phyloP scores from a whole-genome alignment of 2,888 invertebrate species.

The Timema cristinae region DNA sequence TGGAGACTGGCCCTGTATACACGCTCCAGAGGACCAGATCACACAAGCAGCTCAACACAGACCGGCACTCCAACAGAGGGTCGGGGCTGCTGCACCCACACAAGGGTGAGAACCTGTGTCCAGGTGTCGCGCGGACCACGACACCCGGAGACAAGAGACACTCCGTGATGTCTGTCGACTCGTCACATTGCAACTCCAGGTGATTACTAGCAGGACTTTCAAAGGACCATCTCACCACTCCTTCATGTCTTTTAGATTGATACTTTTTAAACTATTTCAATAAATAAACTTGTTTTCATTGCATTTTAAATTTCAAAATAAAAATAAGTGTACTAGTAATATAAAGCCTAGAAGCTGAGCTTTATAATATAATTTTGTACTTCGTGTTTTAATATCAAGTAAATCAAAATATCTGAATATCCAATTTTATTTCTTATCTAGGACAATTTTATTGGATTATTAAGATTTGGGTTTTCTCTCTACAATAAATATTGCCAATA shows the following conservation, averaged over 20 bases:
- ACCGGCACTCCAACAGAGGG: constrained; percentile 56
- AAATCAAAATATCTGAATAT: too few relatives aligned
- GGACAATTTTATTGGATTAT: too few relatives aligned
- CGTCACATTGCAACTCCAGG: constrained; percentile 40
- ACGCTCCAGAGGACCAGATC: constrained; percentile 65
- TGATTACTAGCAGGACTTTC: constrained; percentile 32
- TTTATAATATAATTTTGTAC: too few relatives aligned
- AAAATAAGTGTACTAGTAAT: too few relatives aligned
- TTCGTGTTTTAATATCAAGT: too few relatives aligned
- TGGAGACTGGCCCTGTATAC: constrained; percentile 52
- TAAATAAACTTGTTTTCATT: too few relatives aligned
- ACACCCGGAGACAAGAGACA: constrained; percentile 47
- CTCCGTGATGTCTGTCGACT: constrained; percentile 42
- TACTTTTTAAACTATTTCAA: too few relatives aligned
- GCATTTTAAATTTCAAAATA: too few relatives aligned
- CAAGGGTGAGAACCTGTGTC: constrained; percentile 38
- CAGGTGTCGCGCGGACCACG: constrained; percentile 41
- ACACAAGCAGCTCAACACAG: constrained; percentile 82
- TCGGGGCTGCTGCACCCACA: constrained; percentile 39
- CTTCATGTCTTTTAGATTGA: constrained; percentile 28
- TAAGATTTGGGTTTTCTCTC: too few relatives aligned
- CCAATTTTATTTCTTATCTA: too few relatives aligned
- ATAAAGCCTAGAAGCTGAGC: too few relatives aligned
- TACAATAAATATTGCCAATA: too few relatives aligned
- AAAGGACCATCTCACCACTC: constrained; percentile 42